A percentile compares a stretch with the other conserved stretches of the same genome.
Conservation (phyloP, 92 coral and sea anemone species). For the Siderastrea siderea region DNA sequence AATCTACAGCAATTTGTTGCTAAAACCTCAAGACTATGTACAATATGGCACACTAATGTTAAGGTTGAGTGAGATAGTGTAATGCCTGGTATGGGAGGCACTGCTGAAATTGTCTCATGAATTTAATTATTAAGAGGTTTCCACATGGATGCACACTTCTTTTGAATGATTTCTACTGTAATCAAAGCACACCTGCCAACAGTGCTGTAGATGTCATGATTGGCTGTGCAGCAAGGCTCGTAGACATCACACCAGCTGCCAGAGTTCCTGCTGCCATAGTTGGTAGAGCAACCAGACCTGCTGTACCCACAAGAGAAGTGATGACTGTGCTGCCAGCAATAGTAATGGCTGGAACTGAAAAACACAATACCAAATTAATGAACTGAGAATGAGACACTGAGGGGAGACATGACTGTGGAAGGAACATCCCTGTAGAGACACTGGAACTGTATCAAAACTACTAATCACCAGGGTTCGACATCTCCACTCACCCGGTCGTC, state of each 20-base stretch:
- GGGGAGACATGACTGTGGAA: neutral
- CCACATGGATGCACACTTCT: no score
- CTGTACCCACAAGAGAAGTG: constrained; percentile 87
- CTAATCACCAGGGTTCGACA: no score
- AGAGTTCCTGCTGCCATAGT: constrained; percentile 80
- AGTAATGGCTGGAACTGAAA: constrained; percentile 75
- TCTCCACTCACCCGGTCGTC: no score
- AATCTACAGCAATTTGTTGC: no score
- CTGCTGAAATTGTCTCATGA: no score
- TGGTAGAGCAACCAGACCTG: constrained; percentile 94
- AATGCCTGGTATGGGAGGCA: no score
- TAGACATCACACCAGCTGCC: constrained; percentile 90
- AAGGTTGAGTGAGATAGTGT: no score
- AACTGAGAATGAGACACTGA: neutral
- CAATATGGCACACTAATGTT: no score
- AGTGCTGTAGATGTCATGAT: constrained; percentile 88
- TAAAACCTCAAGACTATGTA: no score
- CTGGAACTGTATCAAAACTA: neutral
- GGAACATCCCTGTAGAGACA: neutral
- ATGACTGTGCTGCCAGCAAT: constrained; percentile 90
- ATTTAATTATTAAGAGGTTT: no score
- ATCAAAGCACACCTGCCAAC: constrained; percentile 76
- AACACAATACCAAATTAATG: neutral
- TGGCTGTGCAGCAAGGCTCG: constrained; percentile 85
- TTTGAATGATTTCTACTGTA: neutral